Evolutionary conservation across 2,888 invertebrate species (phyloP).

Genomic region (Drosophila kuntzei): DNA sequence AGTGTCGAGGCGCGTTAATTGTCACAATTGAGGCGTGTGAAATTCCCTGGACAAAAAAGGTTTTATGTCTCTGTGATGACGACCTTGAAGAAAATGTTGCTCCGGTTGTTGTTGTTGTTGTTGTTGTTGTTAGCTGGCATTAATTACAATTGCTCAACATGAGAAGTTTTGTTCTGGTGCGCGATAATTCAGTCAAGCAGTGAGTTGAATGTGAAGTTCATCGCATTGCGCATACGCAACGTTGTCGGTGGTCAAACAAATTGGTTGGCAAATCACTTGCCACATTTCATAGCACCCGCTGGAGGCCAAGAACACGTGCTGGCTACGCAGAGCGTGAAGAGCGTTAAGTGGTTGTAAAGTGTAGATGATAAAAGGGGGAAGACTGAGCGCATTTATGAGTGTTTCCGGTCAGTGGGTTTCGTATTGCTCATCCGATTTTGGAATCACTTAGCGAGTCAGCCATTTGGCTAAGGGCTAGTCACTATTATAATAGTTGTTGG

Average conservation of each 20-base stretch:
- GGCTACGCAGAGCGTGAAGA: slow-evolving; percentile 75
- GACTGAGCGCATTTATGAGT: slow-evolving; percentile 69
- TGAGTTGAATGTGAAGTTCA: slow-evolving; percentile 41
- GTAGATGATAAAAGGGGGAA: background rate
- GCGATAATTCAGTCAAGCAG: slow-evolving; percentile 47
- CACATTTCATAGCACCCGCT: slow-evolving; percentile 38
- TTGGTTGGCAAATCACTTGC: slow-evolving; percentile 57
- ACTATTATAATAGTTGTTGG: slow-evolving; percentile 7
- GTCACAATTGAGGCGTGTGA: slow-evolving; percentile 79
- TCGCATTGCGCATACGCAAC: slow-evolving; percentile 53
- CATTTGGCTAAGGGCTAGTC: slow-evolving; percentile 45
- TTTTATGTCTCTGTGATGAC: slow-evolving; percentile 46
- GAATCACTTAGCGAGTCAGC: slow-evolving; percentile 63
- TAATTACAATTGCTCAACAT: slow-evolving; percentile 69
- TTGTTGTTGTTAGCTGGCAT: slow-evolving; percentile 36
- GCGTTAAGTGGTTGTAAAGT: slow-evolving; percentile 37
- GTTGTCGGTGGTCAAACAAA: slow-evolving; percentile 47
- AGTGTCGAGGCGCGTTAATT: slow-evolving; percentile 28
- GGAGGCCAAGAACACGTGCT: slow-evolving; percentile 72
- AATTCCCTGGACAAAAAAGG: slow-evolving; percentile 57
- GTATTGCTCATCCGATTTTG: slow-evolving; percentile 51
- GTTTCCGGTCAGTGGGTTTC: slow-evolving; percentile 72
- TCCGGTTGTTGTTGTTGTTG: slow-evolving; percentile 2
- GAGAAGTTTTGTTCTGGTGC: slow-evolving; percentile 56
- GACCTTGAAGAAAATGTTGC: slow-evolving; percentile 65